phyloP scores from a whole-genome alignment of 1,140 invertebrate species.

The Hylaeus anthracinus region DNA sequence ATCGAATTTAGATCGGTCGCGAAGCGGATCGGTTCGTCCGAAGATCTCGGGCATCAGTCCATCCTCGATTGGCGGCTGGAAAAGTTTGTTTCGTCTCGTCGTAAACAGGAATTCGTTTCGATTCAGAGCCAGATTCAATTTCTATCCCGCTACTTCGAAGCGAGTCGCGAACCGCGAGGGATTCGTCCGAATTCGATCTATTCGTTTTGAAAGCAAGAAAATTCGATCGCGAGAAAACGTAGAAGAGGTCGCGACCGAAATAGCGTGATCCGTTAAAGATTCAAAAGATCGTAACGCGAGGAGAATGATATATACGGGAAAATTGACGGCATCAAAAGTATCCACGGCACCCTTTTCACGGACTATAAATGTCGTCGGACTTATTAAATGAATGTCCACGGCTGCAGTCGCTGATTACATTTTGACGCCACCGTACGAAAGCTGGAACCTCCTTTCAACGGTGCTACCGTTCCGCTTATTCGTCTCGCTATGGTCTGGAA shows the following conservation, averaged over 20 bases:
- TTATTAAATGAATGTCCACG: constrained; percentile 7
- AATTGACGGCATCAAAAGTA: too few species aligned
- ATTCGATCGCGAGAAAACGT: too few species aligned
- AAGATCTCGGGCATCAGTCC: neutral
- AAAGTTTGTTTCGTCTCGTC: neutral
- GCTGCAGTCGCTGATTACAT: neutral
- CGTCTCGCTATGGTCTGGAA: neutral
- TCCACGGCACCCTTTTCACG: neutral
- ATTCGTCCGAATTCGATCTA: neutral
- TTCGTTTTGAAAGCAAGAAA: too few species aligned
- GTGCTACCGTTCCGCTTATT: neutral
- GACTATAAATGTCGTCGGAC: neutral
- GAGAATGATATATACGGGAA: too few species aligned
- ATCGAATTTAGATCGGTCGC: too few species aligned
- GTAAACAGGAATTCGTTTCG: neutral
- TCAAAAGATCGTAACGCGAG: neutral
- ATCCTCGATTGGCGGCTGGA: constrained; percentile 12
- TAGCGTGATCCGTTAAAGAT: neutral
- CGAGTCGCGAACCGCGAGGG: constrained; percentile 5
- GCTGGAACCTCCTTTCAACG: neutral
- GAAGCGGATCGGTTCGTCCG: neutral
- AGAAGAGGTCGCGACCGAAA: too few species aligned
- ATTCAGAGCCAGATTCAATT: neutral
- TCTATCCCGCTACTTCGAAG: neutral
- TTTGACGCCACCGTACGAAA: neutral